Conservation (phyloP, 1,140 invertebrate genomes). For the Drosophila micromelanica region DNA sequence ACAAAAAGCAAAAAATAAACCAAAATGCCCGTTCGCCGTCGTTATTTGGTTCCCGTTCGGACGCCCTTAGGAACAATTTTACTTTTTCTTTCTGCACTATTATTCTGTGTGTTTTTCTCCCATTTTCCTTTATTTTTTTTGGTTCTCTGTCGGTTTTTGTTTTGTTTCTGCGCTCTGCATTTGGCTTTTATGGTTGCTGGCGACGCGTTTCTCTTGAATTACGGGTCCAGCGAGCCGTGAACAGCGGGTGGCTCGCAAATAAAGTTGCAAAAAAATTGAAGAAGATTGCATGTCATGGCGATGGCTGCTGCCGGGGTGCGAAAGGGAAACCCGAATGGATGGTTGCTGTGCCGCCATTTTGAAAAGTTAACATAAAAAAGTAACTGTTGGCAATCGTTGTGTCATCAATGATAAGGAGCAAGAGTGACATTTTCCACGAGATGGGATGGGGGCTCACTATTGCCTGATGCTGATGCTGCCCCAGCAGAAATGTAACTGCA, state of each 20-base stretch:
- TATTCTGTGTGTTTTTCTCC: not conserved
- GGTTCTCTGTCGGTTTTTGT: constrained; percentile 5
- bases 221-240: constrained; percentile 67
- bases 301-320: too few relatives aligned
- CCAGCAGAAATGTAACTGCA: constrained; percentile 71
- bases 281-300: not conserved
- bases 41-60: constrained; percentile 39
- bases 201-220: constrained; percentile 79
- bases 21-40: constrained; percentile 33
- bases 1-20: constrained; percentile 5
- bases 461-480: not conserved
- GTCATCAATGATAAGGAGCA: constrained; percentile 80
- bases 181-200: constrained; percentile 73
- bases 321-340: not conserved
- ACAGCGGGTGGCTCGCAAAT: constrained; percentile 45
- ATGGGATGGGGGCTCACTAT: not conserved
- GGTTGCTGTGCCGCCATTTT: constrained; percentile 54
- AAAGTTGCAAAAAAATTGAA: constrained; percentile 68
- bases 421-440: constrained; percentile 25
- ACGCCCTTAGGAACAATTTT: constrained; percentile 54
- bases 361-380: constrained; percentile 19
- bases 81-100: constrained; percentile 13
- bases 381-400: constrained; percentile 70
- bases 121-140: constrained; percentile 14
- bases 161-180: constrained; percentile 27